A percentile compares a stretch with the other conserved stretches of the same genome.
These are phyloP conservation scores for Sciurus niger DNA, from an alignment of 2,113 vertebrate species.

Conservation along the genomic window DNA sequence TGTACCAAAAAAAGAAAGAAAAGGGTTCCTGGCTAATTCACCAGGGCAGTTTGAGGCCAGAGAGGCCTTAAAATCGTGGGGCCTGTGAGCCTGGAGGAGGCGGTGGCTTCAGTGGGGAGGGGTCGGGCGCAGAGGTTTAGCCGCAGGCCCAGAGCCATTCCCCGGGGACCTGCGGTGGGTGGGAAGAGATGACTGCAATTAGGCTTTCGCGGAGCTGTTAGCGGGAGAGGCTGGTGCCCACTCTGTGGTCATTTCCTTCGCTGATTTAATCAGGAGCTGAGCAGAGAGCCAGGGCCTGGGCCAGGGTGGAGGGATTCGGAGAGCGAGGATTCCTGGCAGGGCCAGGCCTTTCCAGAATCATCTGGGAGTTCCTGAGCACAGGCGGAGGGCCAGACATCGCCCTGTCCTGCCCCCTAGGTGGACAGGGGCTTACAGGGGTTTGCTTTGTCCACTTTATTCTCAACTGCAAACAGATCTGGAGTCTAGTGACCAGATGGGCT, in stretches of 20 bases:
- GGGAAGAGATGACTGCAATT: conserved; percentile 56
- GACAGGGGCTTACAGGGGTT: not conserved
- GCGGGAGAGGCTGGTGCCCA: conserved; percentile 62
- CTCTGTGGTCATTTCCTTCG: conserved; percentile 59
- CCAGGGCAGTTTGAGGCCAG: not conserved
- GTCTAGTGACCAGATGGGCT: not conserved
- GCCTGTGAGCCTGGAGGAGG: not conserved
- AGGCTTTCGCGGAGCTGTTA: conserved; percentile 60
- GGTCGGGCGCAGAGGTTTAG: conserved; percentile 4
- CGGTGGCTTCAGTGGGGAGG: conserved; percentile 55
- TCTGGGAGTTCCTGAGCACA: conserved; percentile 10
- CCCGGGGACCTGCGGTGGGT: conserved; percentile 42
- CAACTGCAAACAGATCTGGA: not conserved
- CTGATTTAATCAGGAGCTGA: conserved; percentile 82
- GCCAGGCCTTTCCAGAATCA: conserved; percentile 53
- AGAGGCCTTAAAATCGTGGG: not conserved
- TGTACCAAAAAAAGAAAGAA: no score
- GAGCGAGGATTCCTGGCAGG: not conserved
- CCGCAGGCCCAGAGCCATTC: not conserved
- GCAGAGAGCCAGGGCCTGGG: not conserved
- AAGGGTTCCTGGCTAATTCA: not conserved
- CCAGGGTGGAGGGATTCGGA: not conserved
- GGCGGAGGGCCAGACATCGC: not conserved
- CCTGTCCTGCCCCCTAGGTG: rapidly evolving
- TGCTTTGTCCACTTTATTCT: not conserved